Evolutionary conservation across 2,113 vertebrate genomes (phyloP).

Genomic region (Triplophysa dalaica): DNA sequence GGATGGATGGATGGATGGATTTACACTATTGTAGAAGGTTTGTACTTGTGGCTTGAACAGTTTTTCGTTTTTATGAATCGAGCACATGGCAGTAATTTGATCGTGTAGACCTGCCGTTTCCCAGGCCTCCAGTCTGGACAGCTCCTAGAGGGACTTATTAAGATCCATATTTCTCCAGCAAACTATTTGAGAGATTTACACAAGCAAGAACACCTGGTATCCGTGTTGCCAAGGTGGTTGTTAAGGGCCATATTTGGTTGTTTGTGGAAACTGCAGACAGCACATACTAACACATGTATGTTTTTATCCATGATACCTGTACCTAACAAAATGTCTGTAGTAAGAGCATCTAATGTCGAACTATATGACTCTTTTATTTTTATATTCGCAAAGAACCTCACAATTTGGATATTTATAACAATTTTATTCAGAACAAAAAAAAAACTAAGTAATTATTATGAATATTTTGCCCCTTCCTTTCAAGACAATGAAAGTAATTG

Average conservation of each 20-base stretch:
- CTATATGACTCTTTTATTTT: not conserved
- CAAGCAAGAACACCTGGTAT: slow-evolving; percentile 68
- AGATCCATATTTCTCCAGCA: slow-evolving; percentile 72
- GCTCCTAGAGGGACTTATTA: slow-evolving; percentile 75
- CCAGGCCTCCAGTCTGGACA: slow-evolving; percentile 59
- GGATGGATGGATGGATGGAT: no score
- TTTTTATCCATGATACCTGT: not conserved
- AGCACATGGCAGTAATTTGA: slow-evolving; percentile 59
- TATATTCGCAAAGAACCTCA: not conserved
- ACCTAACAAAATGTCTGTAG: not conserved
- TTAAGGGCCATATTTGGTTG: slow-evolving; percentile 52
- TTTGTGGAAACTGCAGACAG: slow-evolving; percentile 32
- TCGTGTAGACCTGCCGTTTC: slow-evolving; percentile 56
- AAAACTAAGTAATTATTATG: no score
- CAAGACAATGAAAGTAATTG: not conserved
- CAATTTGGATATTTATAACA: not conserved
- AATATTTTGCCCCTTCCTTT: not conserved
- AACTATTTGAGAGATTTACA: slow-evolving; percentile 65
- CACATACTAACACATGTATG: slow-evolving; percentile 27
- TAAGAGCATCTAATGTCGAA: not conserved
- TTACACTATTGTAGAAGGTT: slow-evolving; percentile 18
- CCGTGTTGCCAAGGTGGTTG: slow-evolving; percentile 50
- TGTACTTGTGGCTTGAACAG: slow-evolving; percentile 16
- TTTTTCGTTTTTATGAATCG: slow-evolving; percentile 52
- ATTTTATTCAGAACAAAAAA: no score